Conservation (phyloP, 2,888 invertebrate genomes). For the Tetrapedia diversipes region DNA sequence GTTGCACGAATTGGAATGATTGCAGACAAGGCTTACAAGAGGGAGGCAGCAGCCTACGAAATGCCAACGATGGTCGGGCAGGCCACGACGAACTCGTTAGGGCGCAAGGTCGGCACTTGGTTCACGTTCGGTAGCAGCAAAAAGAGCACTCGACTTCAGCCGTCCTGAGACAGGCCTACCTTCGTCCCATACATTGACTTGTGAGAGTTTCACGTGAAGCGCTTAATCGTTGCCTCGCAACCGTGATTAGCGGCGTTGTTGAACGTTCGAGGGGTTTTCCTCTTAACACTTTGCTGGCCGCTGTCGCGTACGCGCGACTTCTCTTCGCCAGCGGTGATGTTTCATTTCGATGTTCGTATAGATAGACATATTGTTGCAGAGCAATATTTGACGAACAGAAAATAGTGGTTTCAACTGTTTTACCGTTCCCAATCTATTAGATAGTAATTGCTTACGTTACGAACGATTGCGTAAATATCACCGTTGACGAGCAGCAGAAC, state of each 20-base stretch:
- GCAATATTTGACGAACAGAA: no score
- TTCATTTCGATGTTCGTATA: no score
- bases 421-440: no score
- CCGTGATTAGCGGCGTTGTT: not conserved
- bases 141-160: constrained; percentile 83
- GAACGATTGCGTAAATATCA: no score
- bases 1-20: constrained; percentile 18
- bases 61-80: constrained; percentile 82
- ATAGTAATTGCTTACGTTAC: no score
- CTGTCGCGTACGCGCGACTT: no score
- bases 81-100: constrained; percentile 82
- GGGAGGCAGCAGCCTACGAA: constrained; percentile 82
- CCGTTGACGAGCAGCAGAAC: no score
- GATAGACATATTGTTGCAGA: no score
- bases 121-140: constrained; percentile 85
- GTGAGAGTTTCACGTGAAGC: constrained; percentile 61
- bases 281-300: no score
- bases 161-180: constrained; percentile 84
- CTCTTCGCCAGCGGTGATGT: no score
- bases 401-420: no score
- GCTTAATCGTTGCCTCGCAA: constrained; percentile 52
- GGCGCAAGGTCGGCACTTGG: constrained; percentile 85
- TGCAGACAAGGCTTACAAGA: constrained; percentile 83
- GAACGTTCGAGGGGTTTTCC: not conserved
- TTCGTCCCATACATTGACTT: constrained; percentile 81